phyloP scores from a whole-genome alignment of 1,140 invertebrate species.

The Proctacanthus coquilletti region DNA sequence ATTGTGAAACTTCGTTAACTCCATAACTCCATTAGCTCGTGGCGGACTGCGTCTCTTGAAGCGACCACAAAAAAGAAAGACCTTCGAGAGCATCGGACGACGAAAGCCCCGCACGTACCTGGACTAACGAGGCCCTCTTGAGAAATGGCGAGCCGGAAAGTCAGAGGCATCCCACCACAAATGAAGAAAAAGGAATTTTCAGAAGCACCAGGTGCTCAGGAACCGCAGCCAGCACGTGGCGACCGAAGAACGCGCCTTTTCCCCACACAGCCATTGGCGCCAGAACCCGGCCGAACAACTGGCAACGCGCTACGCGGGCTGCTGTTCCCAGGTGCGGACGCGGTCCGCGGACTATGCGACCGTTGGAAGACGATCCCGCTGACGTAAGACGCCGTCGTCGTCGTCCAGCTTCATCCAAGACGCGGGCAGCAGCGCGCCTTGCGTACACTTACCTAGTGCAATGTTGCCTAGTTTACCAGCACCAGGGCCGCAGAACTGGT shows the following conservation, averaged over 20 bases:
- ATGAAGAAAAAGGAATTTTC: constrained; percentile 6
- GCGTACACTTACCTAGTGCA: constrained; percentile 7
- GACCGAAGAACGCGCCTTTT: not conserved
- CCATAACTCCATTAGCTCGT: too few relatives aligned
- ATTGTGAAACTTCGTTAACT: too few relatives aligned
- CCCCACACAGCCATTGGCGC: not conserved
- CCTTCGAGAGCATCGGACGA: too few relatives aligned
- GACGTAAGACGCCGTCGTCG: not conserved
- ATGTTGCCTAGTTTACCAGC: constrained; percentile 9
- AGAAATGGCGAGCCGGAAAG: too few relatives aligned
- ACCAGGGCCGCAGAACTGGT: constrained; percentile 7
- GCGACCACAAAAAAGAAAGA: too few relatives aligned
- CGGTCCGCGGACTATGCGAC: not conserved
- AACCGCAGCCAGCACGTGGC: not conserved
- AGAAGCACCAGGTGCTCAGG: constrained; percentile 6
- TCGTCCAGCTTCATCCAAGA: constrained; percentile 1
- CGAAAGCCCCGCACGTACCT: too few relatives aligned
- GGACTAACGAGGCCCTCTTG: too few relatives aligned
- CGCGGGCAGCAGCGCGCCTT: constrained; percentile 3
- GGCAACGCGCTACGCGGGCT: too few relatives aligned
- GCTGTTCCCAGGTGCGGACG: too few relatives aligned
- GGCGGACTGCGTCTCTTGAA: too few relatives aligned
- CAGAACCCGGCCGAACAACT: too few relatives aligned
- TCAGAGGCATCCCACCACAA: constrained; percentile 3
- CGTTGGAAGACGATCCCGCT: not conserved